These are phyloP conservation scores for Emydocephalus ijimae DNA, from an alignment of 2,113 vertebrate genomes.

Conservation along the genomic window DNA sequence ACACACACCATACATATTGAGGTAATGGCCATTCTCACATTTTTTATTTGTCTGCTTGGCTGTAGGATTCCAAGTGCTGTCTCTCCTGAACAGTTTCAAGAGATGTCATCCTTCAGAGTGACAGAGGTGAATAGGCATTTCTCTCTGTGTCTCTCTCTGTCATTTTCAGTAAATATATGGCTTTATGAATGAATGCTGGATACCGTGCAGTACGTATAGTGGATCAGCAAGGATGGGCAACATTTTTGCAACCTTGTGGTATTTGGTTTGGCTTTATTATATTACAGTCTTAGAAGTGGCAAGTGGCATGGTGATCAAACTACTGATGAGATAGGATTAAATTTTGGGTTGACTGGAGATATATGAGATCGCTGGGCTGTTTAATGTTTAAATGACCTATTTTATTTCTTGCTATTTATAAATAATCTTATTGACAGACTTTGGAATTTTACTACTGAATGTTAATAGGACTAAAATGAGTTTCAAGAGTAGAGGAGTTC, in stretches of 20 bases:
- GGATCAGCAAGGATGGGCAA: background rate
- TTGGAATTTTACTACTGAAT: background rate
- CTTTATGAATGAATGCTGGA: background rate
- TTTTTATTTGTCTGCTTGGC: slow-evolving; percentile 44
- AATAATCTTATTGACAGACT: background rate
- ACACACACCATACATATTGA: slow-evolving; percentile 38
- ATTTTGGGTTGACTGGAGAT: background rate
- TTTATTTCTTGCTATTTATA: background rate
- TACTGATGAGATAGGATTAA: background rate
- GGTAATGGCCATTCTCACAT: slow-evolving; percentile 62
- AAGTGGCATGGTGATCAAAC: background rate
- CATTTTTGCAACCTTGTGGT: background rate
- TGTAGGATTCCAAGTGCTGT: slow-evolving; percentile 20
- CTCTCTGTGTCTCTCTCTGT: slow-evolving; percentile 13
- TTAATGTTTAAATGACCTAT: background rate
- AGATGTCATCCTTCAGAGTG: background rate
- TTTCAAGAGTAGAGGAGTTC: background rate
- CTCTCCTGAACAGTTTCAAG: background rate
- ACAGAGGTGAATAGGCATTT: background rate
- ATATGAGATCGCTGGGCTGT: background rate
- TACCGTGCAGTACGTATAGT: background rate
- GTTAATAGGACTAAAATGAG: background rate
- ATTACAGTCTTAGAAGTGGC: background rate
- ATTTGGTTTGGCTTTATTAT: background rate
- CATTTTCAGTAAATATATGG: background rate